Conservation (phyloP, 2,888 invertebrate species). For the Odontomyia ornata region DNA sequence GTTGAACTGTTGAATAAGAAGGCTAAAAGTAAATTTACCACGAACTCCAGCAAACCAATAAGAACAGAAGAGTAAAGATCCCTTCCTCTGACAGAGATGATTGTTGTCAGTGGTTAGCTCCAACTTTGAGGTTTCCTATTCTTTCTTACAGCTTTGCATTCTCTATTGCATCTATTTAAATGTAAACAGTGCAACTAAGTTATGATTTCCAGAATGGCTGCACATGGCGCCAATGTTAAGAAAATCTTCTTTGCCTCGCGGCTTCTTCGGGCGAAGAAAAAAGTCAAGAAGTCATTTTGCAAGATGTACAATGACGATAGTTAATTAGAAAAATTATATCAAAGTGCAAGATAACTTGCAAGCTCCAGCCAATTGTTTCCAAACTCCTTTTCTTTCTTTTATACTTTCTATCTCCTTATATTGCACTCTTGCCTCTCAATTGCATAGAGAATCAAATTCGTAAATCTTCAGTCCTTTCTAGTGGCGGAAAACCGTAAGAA, state of each 20-base stretch:
- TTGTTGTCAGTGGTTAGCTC: too few relatives aligned
- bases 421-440: not conserved
- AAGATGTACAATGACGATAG: not conserved
- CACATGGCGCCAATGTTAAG: too few relatives aligned
- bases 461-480: not conserved
- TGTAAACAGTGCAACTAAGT: too few relatives aligned
- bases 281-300: constrained; percentile 3
- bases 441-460: not conserved
- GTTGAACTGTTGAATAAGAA: constrained; percentile 14
- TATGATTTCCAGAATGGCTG: too few relatives aligned
- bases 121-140: too few relatives aligned
- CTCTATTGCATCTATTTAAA: too few relatives aligned
- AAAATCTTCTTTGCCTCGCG: too few relatives aligned
- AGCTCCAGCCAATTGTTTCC: not conserved
- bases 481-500: not conserved
- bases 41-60: too few relatives aligned
- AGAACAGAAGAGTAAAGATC: too few relatives aligned
- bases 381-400: too few relatives aligned
- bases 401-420: not conserved
- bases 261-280: not conserved
- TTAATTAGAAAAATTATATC: constrained; percentile 39
- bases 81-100: too few relatives aligned
- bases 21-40: not conserved
- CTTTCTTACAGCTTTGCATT: too few relatives aligned
- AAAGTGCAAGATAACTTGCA: not conserved